Evolutionary conservation across 2,797 vertebrate species (phyloP), one percentile per base, ranked within the genome.

Genomic region (Knipowitschia caucasica): DNA sequence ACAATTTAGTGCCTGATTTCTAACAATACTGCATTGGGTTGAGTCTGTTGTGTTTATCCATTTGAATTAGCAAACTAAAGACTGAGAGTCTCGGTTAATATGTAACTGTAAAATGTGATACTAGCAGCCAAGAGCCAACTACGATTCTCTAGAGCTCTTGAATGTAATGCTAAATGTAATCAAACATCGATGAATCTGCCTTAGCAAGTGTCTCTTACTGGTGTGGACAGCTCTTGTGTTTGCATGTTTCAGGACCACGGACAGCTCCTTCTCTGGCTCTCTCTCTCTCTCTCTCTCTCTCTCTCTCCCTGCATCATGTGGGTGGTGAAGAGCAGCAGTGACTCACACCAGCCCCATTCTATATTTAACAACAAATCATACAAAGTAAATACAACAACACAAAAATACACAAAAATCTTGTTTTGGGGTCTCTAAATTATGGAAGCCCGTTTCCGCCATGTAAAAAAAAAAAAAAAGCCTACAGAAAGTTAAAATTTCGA

Each of bases 231-330:
- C 1, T 20, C 50, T 53, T 52, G 40, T 61, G 46, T 59, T 73
- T 55, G 70, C 50, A 75, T 64, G 68, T 73, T 68, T 61, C 51
- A 62, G 20, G 25, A 7, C 50, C 51, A 54, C 4, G 42, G 62
- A 54, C 59, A 73, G 79, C 65, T 67, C 54, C 53, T 50, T 53
- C 36, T 64, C 51, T 62, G 42, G 47, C 17, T 29, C 12, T 45
- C 50, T 45, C 43, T 67, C n/a, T n/a, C n/a, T n/a, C n/a, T n/a
- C n/a, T n/a, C n/a, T n/a, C n/a, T n/a, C n/a, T 64, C 51, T 62
- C 46, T 50, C 17, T 29, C 12, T 45, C 50, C 49, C 43, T 67
- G 36, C 44, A 61, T 53, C 46, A 35, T 68, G 67, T 51, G 64
- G 34, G 62, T 45, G 67, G 55, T 21, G 36, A 54, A 38, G 27